Evolutionary conservation across 2,113 vertebrate species (phyloP).

Genomic region (Tapirus terrestris): DNA sequence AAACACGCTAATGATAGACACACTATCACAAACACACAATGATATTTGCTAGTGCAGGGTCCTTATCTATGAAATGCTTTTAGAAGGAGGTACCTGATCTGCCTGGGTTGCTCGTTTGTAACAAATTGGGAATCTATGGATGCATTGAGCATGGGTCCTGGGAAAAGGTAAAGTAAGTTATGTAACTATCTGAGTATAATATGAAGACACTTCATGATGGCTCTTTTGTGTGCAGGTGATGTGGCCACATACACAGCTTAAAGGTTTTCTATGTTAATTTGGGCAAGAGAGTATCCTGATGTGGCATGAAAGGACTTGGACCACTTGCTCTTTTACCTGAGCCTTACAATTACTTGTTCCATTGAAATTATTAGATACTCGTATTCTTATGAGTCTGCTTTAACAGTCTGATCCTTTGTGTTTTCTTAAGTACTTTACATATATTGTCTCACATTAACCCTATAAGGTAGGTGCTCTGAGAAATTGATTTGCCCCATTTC

Average conservation of each 20-base stretch:
- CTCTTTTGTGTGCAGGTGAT: background rate
- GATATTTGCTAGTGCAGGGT: background rate
- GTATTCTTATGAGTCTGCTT: background rate
- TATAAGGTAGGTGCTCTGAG: background rate
- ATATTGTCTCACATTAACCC: background rate
- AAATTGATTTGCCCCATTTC: background rate
- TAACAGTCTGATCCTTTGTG: background rate
- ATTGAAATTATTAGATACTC: background rate
- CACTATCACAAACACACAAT: background rate
- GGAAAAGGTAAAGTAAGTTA: background rate
- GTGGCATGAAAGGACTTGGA: background rate
- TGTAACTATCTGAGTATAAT: background rate
- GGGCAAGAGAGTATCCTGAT: background rate
- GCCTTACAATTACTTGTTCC: background rate
- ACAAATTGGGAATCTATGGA: background rate
- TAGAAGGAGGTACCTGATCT: background rate
- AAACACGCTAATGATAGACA: background rate
- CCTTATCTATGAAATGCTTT: background rate
- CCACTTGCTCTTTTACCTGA: background rate
- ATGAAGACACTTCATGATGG: background rate
- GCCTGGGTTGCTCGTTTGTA: background rate
- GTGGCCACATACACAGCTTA: background rate
- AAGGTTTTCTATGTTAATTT: background rate
- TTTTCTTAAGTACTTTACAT: background rate
- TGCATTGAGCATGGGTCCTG: background rate